Conservation (phyloP, 92 coral and sea anemone species). For the Ricordea florida region DNA sequence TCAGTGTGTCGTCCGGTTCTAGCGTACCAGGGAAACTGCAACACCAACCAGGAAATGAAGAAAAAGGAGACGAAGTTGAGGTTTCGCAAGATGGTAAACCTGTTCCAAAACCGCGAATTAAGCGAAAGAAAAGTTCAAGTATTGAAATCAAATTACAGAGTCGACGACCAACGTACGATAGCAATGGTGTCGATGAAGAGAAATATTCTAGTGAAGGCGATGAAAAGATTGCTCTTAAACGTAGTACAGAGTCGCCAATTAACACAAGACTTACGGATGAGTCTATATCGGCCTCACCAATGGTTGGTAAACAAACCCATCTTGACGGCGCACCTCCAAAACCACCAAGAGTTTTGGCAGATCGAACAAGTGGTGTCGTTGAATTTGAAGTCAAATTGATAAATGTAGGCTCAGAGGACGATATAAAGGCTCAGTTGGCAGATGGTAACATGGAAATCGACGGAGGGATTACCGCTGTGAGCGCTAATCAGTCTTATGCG, state of each 20-base stretch:
- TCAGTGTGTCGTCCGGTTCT: not conserved
- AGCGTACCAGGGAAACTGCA: not conserved
- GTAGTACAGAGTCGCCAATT: no score
- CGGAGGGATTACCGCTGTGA: slow-evolving; percentile 32
- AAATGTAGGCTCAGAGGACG: slow-evolving; percentile 54
- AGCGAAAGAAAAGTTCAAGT: slow-evolving; percentile 74
- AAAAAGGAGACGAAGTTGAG: slow-evolving; percentile 29
- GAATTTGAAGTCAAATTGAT: slow-evolving; percentile 77
- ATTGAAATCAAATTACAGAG: slow-evolving; percentile 77
- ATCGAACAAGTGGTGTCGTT: slow-evolving; percentile 74
- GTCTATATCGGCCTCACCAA: not conserved
- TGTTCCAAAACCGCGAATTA: slow-evolving; percentile 65
- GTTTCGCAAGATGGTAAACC: slow-evolving; percentile 48
- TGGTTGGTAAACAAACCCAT: not conserved
- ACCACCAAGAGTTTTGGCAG: slow-evolving; percentile 78
- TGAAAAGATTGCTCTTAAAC: slow-evolving; percentile 4
- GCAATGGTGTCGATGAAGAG: slow-evolving; percentile 13
- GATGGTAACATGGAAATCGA: slow-evolving; percentile 45
- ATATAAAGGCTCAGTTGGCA: slow-evolving; percentile 4
- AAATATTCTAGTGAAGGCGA: not conserved
- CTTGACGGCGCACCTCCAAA: slow-evolving; percentile 44
- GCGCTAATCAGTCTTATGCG: slow-evolving; percentile 42
- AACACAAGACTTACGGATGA: not conserved
- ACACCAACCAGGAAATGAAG: slow-evolving; percentile 10
- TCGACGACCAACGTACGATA: slow-evolving; percentile 12